Evolutionary conservation across 2,113 vertebrate genomes (phyloP).

Genomic region (Fukomys damarensis): DNA sequence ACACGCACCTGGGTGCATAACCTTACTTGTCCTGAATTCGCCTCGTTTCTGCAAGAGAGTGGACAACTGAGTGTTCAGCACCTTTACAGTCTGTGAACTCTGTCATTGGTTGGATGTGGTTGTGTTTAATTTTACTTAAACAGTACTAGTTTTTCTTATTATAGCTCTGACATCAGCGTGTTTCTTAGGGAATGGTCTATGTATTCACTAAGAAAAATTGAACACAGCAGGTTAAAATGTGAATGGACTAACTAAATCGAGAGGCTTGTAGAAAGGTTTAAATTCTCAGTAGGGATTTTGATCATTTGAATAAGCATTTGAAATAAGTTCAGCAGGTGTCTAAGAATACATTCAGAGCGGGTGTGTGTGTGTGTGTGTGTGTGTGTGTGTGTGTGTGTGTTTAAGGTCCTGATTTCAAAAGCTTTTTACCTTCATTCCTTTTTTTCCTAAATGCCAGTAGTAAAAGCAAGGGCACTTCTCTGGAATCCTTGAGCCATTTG

Average conservation of each 20-base stretch:
- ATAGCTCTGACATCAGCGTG: conserved; percentile 12
- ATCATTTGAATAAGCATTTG: conserved; percentile 56
- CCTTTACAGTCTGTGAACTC: background rate
- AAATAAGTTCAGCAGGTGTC: conserved; percentile 66
- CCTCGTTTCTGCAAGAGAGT: background rate
- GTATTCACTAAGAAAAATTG: conserved; percentile 53
- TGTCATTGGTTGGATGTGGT: conserved; percentile 15
- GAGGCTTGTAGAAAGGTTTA: conserved; percentile 61
- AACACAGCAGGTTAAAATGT: conserved; percentile 62
- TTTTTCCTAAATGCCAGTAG: conserved; percentile 10
- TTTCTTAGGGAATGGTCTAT: background rate
- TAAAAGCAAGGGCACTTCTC: conserved; percentile 14
- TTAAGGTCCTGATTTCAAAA: conserved; percentile 47
- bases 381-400: background rate
- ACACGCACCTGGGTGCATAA: background rate
- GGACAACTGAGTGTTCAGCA: background rate
- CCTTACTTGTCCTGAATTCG: background rate
- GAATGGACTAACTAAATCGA: conserved; percentile 58
- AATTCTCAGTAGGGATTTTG: conserved; percentile 66
- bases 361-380: background rate
- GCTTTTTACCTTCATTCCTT: background rate
- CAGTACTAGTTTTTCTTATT: background rate
- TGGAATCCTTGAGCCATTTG: background rate
- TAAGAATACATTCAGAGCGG: conserved; percentile 46
- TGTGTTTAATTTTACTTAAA: conserved; percentile 59